Evolutionary conservation across 2,113 vertebrate species (phyloP).

Genomic region (Otocyon megalotis): DNA sequence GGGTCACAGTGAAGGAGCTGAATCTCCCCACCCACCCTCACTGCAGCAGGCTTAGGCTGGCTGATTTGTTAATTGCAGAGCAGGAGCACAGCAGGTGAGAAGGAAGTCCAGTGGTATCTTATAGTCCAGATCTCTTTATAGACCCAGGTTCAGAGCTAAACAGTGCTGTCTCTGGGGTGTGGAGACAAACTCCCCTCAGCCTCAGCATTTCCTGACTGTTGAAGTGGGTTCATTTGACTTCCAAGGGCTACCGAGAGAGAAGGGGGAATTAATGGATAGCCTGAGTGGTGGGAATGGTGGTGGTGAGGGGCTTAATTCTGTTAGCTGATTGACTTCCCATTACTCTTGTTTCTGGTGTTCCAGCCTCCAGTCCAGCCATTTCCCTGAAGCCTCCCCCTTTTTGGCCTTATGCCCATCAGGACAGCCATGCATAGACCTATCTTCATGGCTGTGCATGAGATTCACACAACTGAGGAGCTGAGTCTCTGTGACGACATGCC

Average conservation of each 20-base stretch:
- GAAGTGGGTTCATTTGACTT: not conserved
- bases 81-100: constrained; percentile 90
- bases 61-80: constrained; percentile 90
- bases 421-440: not conserved
- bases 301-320: not conserved
- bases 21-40: constrained; percentile 70
- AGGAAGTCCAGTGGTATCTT: not conserved
- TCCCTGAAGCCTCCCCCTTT: not conserved
- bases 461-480: not conserved
- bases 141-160: not conserved
- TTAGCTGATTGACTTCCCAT: not conserved
- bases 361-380: not conserved
- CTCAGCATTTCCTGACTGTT: not conserved
- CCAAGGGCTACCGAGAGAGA: not conserved
- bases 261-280: not conserved
- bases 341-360: not conserved
- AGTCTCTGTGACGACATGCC: not conserved
- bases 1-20: constrained; percentile 92
- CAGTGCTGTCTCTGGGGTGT: not conserved
- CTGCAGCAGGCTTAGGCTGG: constrained; percentile 76
- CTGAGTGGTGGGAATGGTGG: not conserved
- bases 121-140: not conserved
- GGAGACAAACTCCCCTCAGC: not conserved
- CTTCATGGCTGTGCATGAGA: not conserved
- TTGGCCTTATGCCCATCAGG: not conserved